Evolutionary conservation across 64 coral and sea anemone genomes (phyloP), one percentile per base, ranked within the genome.

Genomic region (Cladopsammia gracilis): DNA sequence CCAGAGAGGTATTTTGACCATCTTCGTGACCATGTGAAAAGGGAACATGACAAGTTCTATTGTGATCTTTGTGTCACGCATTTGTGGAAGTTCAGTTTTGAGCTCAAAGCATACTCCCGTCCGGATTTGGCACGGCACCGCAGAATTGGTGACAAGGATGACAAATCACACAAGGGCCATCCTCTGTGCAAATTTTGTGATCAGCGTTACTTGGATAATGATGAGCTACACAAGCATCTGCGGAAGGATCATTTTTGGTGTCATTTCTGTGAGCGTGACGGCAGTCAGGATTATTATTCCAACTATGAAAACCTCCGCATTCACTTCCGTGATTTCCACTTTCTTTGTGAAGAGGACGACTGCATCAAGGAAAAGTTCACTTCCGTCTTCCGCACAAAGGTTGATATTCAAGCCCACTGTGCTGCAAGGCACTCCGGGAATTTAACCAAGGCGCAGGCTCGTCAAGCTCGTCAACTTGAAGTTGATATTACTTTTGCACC

Each of bases 221-320:
- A 98, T 60, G 93, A 95, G 10, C 90, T 98, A 9, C 96, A 98
- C 75, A 75, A 86, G 26, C 96, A 98, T 61, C 70, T 98, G 0
- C 93, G 96, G 1, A 95, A 91, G 73, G 87, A 96, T 87, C 98
- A 99, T 64, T 99, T 96, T 62, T 96, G 95, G 72, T 99, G 98
- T 91, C 98, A 99, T 59, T 82, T 99, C 58, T 99, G 98, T 89
- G 98, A 99, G 58, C 96, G 93, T 72, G 77, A 94, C 85, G 98
- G 98, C 4, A 91, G 78, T 51, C 98, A 99, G 49, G 90, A 93
- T 44, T 99, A 99, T 73, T 99, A 84, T 19, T 23, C 69, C 5
- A 83, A 96, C 45, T 99, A 99, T 93, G 59, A 84, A 14, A 76
- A 59, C 25, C 88, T 99, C n/a, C 72, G 91, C 11, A 52, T 79